A percentile compares a stretch with the other conserved stretches of the same genome.
Conservation (phyloP, 2,113 vertebrate species). For the Antennarius striatus region DNA sequence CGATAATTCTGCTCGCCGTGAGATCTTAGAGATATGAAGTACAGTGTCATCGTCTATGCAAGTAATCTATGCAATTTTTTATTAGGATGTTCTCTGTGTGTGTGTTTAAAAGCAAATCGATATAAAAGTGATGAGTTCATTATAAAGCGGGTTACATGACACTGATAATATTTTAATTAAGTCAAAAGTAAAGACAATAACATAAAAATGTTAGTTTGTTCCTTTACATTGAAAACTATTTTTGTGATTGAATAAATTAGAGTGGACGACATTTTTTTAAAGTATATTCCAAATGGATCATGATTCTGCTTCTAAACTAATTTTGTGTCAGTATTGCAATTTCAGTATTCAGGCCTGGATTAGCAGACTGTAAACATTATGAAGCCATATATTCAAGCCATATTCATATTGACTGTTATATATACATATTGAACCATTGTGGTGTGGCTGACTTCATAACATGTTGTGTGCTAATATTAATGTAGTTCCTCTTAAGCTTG, state of each 20-base stretch:
- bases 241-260: slow-evolving; percentile 66
- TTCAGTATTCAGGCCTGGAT: slow-evolving; percentile 4
- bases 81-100: slow-evolving; percentile 9
- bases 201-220: no score
- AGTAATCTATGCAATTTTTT: slow-evolving; percentile 41
- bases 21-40: slow-evolving; percentile 8
- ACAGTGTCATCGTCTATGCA: slow-evolving; percentile 22
- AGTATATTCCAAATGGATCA: no score
- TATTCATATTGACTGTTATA: slow-evolving; percentile 36
- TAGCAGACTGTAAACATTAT: slow-evolving; percentile 25
- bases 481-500: no score
- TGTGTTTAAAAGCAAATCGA: background rate
- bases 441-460: slow-evolving; percentile 35
- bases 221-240: background rate
- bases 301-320: no score
- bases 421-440: slow-evolving; percentile 39
- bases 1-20: slow-evolving; percentile 35
- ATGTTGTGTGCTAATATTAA: slow-evolving; percentile 5
- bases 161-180: slow-evolving; percentile 19
- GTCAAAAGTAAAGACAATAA: slow-evolving; percentile 13
- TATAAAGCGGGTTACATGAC: background rate
- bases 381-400: slow-evolving; percentile 76
- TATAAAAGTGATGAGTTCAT: background rate
- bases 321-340: no score
- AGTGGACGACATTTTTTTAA: slow-evolving; percentile 51